Evolutionary conservation across 2,888 invertebrate species (phyloP).

Genomic region (Auanema sp.): DNA sequence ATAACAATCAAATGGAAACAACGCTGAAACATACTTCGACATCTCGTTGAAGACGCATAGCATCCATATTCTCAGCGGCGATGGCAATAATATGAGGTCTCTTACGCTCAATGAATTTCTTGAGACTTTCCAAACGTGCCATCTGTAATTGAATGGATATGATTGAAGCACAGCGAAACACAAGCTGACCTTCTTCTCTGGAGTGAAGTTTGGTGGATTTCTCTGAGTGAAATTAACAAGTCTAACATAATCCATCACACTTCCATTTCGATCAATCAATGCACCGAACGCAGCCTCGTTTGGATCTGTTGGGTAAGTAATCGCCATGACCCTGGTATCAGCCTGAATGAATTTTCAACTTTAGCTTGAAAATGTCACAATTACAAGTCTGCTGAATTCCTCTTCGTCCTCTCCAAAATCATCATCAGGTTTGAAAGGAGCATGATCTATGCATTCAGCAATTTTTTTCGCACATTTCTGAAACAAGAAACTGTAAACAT

Average conservation of each 20-base stretch:
- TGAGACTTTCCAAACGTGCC: conserved; percentile 49
- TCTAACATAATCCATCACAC: conserved; percentile 85
- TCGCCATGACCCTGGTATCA: conserved; percentile 80
- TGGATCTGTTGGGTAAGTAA: conserved; percentile 72
- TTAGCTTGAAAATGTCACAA: conserved; percentile 65
- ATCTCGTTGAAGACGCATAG: conserved; percentile 33
- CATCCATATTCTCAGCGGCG: conserved; percentile 77
- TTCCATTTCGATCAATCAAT: conserved; percentile 83
- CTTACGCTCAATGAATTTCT: conserved; percentile 78
- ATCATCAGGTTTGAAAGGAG: conserved; percentile 34
- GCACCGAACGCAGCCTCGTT: conserved; percentile 71
- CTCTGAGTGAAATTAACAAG: conserved; percentile 80
- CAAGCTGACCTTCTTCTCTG: conserved; percentile 27
- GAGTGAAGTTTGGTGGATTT: conserved; percentile 11
- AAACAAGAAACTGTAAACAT: conserved; percentile 29
- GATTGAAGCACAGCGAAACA: not conserved
- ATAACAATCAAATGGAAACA: conserved; percentile 3
- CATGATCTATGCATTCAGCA: conserved; percentile 5
- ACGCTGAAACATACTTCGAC: conserved; percentile 4
- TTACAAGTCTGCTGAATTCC: conserved; percentile 71
- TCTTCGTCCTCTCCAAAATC: conserved; percentile 56
- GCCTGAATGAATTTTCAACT: conserved; percentile 64
- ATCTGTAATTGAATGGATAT: conserved; percentile 28
- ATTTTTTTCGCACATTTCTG: conserved; percentile 11
- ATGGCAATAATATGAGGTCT: conserved; percentile 91